Base-by-base conservation (phyloP, 2,797 vertebrate genomes). In the Rhinogobio ventralis region DNA sequence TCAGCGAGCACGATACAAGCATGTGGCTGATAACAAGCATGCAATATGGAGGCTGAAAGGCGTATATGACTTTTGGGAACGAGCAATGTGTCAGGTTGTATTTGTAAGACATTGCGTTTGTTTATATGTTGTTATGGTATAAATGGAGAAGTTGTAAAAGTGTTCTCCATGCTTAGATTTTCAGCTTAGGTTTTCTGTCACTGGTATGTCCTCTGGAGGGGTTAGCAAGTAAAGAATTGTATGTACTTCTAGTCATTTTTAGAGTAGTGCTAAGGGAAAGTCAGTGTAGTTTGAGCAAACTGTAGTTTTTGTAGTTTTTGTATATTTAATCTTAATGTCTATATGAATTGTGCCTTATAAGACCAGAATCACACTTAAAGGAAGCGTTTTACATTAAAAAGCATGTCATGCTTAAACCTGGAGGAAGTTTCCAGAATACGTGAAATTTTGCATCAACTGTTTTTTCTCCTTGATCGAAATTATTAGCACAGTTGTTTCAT, bases 21-120 rank as follows among this genome's bases (percentile, higher is more conserved):
- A 67, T 13, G 86, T 81, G 82, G 19, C 30, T 69, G 74, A 90
- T 45, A 92, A 89, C 89, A 77, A 73, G 23, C 75, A 19, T 88
- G 68, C 89, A 86, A 93, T 90, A 93, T 92, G 90, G 88, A 89
- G 87, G 91, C 91, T 53, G 60, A 91, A 92, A 82, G 28, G 80
- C 85, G 87, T 86, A 86, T 91, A 90, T 95, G 95, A 96, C 94
- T 95, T 33, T 95, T 95, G 93, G 71, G 74, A 67, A n/a, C 81
- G 62, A 64, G 67, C 25, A 62, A 33, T 46, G 71, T 68, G 36
- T 42, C 67, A 9, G 39, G n/a, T 20, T 76, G 25, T 57, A 68
- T 60, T 81, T 72, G 46, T 62, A 20, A 19, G 36, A 57, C 5
- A 20, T 74, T 20, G 77, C 19, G n/a, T 46, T 82, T 79, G 53